Base-by-base conservation (phyloP, 1,140 invertebrate species). In the Trachymyrmex septentrionalis region DNA sequence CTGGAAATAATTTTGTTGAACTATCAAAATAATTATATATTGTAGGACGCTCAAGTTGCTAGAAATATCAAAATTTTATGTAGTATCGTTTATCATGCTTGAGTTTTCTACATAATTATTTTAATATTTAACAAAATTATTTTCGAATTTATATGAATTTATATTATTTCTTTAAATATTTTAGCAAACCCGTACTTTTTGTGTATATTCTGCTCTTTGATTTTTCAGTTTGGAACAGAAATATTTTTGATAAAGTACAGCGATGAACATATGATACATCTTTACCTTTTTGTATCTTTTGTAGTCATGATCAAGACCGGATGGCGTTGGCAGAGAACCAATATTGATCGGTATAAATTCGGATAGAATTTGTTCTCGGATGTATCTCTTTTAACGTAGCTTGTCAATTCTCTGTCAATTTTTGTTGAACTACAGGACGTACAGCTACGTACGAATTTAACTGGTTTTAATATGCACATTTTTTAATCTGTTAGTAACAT, bases 311-410 rank as follows among this genome's bases (percentile, higher is more conserved):
- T 75, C 80, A 61, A 69, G 34, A 48, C 50, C 34, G n/a, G 66
- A 34, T 75, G 44, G 69, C 69, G 69, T 84, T 84, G 80, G 80
- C 80, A 84, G 69, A 4, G 21, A 84, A 84, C 80, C 80, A 84
- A 84, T 69, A 84, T 84, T 61, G 80, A 61, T 84, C 57, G 69
- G 50, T 84, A 48, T 61, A 84, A 61, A 84, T 84, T 84, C 80
- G 55, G 69, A 48, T 73, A 82, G 67, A 84, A 84, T 84, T 84
- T 84, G 55, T 75, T 84, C 80, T 73, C 67, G 38, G 24, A 21
- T 61, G 55, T 61, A 61, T 84, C 55, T 63, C 55, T 73, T 50
- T 84, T 63, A 84, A 75, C 55, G 69, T 50, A 6, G 38, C 80
- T 57, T 50, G 80, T 75, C 80, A 84, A 84, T 84, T 84, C 80